Evolutionary conservation across 2,888 invertebrate species (phyloP), one percentile per base, ranked within the genome.

Genomic region (Artemia sp.): DNA sequence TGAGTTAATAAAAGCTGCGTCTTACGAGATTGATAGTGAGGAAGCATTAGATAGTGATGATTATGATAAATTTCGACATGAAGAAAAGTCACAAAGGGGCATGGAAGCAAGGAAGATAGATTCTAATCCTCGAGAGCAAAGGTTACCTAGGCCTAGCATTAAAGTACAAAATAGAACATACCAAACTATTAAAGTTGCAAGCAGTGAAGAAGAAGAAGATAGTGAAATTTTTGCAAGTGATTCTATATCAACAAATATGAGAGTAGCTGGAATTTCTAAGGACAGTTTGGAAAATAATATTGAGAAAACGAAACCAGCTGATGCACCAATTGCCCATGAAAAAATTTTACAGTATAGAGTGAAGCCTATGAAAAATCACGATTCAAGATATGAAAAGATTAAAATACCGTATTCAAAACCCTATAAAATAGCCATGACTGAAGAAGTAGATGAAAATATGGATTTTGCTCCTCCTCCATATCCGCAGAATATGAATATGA

Each of bases 381-480:
- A 58, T n/a, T 9, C 58, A 58, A 19, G 58, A 19, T 19, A n/a
- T n/a, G 58, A 10, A 19, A 58, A 58, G 19, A 58, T 14, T n/a
- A 58, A 58, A 58, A 58, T 58, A 14, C 58, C 58, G 10, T 58
- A 58, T 58, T 58, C 58, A 58, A 58, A 58, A 10, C 58, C 58
- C n/a, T 9, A 9, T 19, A 58, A 58, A 19, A 58, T 58, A 8
- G 8, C n/a, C 8, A 14, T 58, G n/a, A 8, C 19, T 14, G 58
- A 58, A 9, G 58, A 58, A 58, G 24, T 24, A 24, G 58, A 58
- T 58, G 58, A 58, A 19, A 58, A 19, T 58, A 14, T 19, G 8
- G 58, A 58, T 14, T 58, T 19, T 58, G 8, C 10, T 58, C 58
- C 58, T 58, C 58, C 10, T 19, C 58, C 58, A n/a, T 58, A n/a